phyloP scores from a whole-genome alignment of 2,797 vertebrate species.

The Danio kyathit region DNA sequence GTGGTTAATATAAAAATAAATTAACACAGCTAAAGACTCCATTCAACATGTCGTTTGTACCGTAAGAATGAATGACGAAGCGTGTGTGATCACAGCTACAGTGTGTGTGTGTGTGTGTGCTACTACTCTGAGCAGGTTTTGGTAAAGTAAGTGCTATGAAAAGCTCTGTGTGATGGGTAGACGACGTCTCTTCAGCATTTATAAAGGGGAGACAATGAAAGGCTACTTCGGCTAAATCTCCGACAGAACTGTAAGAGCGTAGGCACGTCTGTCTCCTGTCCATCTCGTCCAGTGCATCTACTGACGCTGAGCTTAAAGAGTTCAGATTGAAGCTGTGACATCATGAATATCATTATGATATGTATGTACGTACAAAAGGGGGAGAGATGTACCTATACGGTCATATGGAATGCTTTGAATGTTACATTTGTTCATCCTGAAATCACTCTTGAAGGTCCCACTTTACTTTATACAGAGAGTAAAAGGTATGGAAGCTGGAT shows the following conservation, averaged over 20 bases:
- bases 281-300: slow-evolving; percentile 25
- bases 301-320: slow-evolving; percentile 12
- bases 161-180: slow-evolving; percentile 31
- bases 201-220: slow-evolving; percentile 16
- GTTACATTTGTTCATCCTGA: slow-evolving; percentile 27
- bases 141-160: slow-evolving; percentile 35
- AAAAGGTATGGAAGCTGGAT: slow-evolving; percentile 6
- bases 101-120: slow-evolving; percentile 41
- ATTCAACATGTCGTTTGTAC: slow-evolving; percentile 62
- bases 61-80: slow-evolving; percentile 50
- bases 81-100: slow-evolving; percentile 44
- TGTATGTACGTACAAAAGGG: background rate
- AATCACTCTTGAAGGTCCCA: slow-evolving; percentile 16
- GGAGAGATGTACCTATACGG: background rate
- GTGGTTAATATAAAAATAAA: slow-evolving; percentile 73
- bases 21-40: slow-evolving; percentile 69
- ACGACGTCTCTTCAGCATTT: slow-evolving; percentile 11
- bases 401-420: slow-evolving; percentile 29
- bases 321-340: slow-evolving; percentile 13
- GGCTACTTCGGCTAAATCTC: slow-evolving; percentile 28
- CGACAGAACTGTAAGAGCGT: slow-evolving; percentile 27
- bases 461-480: background rate
- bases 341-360: slow-evolving; percentile 29
- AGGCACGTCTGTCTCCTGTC: slow-evolving; percentile 40
- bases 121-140: slow-evolving; percentile 41